phyloP scores from a whole-genome alignment of 1,140 invertebrate species.

The Apis mellifera region Amel_HAv3.1 CM009931.2:3248001-3248500 shows the following conservation, averaged over 20 bases:
- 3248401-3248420: too few relatives aligned
- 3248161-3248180: constrained; percentile 1
- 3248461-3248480: too few relatives aligned
- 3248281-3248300: constrained; percentile 32
- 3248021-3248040: too few relatives aligned
- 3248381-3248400: background rate
- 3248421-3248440: too few relatives aligned
- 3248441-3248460: too few relatives aligned
- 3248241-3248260: constrained; percentile 20
- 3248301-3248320: constrained; percentile 18
- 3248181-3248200: constrained; percentile 21
- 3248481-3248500: too few relatives aligned
- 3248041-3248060: background rate
- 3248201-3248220: background rate
- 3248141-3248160: constrained; percentile 5
- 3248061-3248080: background rate
- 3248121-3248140: constrained; percentile 18
- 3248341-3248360: background rate
- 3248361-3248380: background rate
- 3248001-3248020: too few relatives aligned
- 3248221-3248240: background rate
- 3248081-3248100: background rate
- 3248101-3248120: background rate
- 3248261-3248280: constrained; percentile 7
- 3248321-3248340: background rate